Evolutionary conservation across 2,113 vertebrate genomes (phyloP), one percentile per base, ranked within the genome.

Genomic region (Tricholaema leucomelas): DNA sequence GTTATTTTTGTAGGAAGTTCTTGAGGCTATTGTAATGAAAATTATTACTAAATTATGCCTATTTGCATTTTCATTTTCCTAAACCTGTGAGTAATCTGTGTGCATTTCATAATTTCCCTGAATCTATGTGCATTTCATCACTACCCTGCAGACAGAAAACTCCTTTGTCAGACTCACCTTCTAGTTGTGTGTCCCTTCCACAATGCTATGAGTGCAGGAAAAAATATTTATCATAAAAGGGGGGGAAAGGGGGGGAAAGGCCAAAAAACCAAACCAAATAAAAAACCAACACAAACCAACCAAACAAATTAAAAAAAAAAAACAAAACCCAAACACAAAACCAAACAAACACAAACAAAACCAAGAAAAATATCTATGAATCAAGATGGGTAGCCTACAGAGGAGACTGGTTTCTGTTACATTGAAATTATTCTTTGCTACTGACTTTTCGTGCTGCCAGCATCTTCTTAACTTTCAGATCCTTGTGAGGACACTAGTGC

Each of bases 391-490:
- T 46, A 76, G 12, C 12, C 83, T 74, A 87, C 91, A 44, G 8
- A 9, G 64, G 10, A 56, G 18, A 50, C 6, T 61, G 12, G 48
- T 82, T 82, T 72, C 18, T 81, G 42, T 86, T 67, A 28, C 9
- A 75, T 67, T 75, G 60, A 87, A 80, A 74, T 78, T 77, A 38
- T 31, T 38, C 25, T 46, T 71, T 67, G 30, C 52, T 79, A 61
- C 18, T 72, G 33, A 77, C 21, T 71, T 4, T 86, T 76, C 40
- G 70, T 54, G 8, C 61, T 89, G 38, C 50, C 35, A 33, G 8
- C 31, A 14, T 67, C 16, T 52, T 35, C 63, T 96, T 92, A 83
- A 81, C 71, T 92, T 91, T 44, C 50, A 84, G 52, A 48, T 94
- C 60, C 94, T 90, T 42, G 24, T 60, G 55, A 81, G 56, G 79